A percentile compares a stretch with the other conserved stretches of the same genome.
Conservation (phyloP, 1,140 invertebrate genomes). For the Metopolophium dirhodum region DNA sequence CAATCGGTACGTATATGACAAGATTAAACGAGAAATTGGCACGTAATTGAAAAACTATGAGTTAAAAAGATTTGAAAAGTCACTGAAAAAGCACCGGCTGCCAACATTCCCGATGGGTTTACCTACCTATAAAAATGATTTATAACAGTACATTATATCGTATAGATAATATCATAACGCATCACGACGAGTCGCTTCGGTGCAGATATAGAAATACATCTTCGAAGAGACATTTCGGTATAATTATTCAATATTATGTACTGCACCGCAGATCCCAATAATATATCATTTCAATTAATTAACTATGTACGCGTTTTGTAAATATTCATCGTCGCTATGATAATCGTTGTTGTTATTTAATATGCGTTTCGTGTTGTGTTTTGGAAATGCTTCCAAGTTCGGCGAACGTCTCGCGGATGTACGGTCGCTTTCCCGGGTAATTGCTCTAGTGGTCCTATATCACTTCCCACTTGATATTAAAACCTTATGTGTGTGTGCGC, state of each 20-base stretch:
- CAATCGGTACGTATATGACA: neutral
- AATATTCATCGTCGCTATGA: neutral
- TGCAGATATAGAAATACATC: neutral
- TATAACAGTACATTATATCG: neutral
- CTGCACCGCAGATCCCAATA: neutral
- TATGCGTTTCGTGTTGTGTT: neutral
- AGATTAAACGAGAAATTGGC: neutral
- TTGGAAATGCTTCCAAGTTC: neutral
- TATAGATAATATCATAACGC: neutral
- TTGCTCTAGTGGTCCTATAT: neutral
- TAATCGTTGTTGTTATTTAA: neutral
- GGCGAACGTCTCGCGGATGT: neutral
- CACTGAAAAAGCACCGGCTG: neutral
- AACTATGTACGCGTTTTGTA: neutral
- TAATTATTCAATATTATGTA: neutral
- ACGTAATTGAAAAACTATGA: neutral
- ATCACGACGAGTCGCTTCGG: neutral
- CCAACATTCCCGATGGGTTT: neutral
- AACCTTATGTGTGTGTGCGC: neutral
- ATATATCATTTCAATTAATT: neutral
- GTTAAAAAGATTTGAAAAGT: neutral
- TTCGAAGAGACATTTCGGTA: neutral
- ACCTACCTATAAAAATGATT: neutral
- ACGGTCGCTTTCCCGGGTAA: neutral
- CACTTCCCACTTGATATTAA: neutral